Base-by-base conservation (phyloP, 2,797 vertebrate genomes). In the Tarsius wallacei region DNA sequence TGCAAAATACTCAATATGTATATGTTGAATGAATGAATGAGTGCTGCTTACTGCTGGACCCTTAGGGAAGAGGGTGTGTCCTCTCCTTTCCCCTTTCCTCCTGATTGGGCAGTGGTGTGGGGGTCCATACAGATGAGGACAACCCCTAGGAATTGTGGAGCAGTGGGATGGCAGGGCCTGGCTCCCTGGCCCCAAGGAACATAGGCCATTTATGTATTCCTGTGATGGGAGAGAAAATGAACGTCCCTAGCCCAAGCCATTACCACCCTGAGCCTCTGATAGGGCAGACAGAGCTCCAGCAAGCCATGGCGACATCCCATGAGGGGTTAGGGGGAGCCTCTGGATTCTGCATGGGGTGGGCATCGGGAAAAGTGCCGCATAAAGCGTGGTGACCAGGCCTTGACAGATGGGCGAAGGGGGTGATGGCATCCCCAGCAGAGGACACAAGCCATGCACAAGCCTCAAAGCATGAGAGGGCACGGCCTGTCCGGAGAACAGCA, bases 241-340 rank as follows among this genome's bases (percentile, higher is more conserved):
- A 68, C 1, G 1, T 5, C 0, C 15, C 5, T 0, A 1, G 22
- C 2, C 26, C 47, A 33, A 55, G 77, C n/a, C 59, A 17, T 7
- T 4, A 63, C 28, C 13, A 0, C 33, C 17, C 3, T 1, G 24
- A 55, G 64, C 31, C 47, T 55, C 61, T 2, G 55, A 26, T 0
- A 2, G 10, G 22, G 26, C 21, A 2, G 22, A 11, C 15, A 11
- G 6, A 12, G 55, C 55, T 28, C 49, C 31, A 14, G 24, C 0
- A 11, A 53, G 51, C 77, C 7, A 11, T 1, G 10, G 47, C 7
- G 63, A 33, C 16, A 2, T 59, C 77, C 0, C 0, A 3, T 3
- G 14, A 28, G 51, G 31, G 5, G 26, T 26, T 11, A 84, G 21
- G 49, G 28, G 55, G 42, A 24, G 26, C 0, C 0, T 9, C 91